Evolutionary conservation across 2,113 vertebrate species (phyloP), one percentile per base, ranked within the genome.

Genomic region (Corydoras sp.): DNA sequence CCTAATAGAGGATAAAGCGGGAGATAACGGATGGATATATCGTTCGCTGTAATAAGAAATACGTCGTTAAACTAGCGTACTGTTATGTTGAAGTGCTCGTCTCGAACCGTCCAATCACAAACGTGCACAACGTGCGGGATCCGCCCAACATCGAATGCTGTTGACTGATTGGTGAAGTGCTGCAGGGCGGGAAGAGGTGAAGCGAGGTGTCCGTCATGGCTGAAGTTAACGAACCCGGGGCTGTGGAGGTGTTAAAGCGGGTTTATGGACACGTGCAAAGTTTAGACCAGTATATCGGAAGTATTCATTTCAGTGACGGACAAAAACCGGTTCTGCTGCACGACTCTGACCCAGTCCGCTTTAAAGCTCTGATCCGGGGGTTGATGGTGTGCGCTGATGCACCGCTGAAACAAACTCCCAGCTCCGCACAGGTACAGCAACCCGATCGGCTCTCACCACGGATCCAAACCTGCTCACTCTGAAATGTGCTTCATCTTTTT

Each of bases 381-480:
- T 48, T 88, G 56, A 74, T 78, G 13, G 81, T 91, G 0, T 90
- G 88, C 24, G 74, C 62, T 14, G 82, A 86, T 72, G 80, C 80
- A 68, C 76, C 80, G 9, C 64, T 86, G 0, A 79, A 78, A 12
- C 80, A 86, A 6, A 66, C 83, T 4, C 81, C 84, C 0, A 87
- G 86, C 80, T 91, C 0, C 89, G 88, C 18, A 74, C 62, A n/a
- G 83, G 86, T 72, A 81, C 78, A 69, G 78, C 9, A 80, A 14
- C 80, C 86, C 7, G 66, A 82, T 4, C 82, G 83, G 0, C 86
- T 84, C 10, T 18, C 55, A 43, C 6, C 56, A 29, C 35, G 63
- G 12, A 12, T 32, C 51, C 35, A 18, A 13, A 50, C 30, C 32
- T 10, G 31, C 14, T 31, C 8, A 55, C 9, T 10, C n/a, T 18